Evolutionary conservation across 2,113 vertebrate genomes (phyloP).

Genomic region (Dunckerocampus dactyliophorus): DNA sequence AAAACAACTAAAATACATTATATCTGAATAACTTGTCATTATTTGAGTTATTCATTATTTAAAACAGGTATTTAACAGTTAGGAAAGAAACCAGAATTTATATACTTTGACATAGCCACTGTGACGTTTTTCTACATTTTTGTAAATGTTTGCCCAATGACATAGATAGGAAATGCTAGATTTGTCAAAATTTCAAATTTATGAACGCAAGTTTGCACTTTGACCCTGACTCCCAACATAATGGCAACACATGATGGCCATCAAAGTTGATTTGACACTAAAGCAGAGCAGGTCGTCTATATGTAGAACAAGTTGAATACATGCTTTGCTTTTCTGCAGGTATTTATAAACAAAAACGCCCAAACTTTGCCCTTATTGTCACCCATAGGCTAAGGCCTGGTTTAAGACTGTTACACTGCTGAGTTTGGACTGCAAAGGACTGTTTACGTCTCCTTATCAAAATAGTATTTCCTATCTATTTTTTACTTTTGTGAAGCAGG

Average conservation of each 20-base stretch:
- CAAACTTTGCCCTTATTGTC: constrained; percentile 36
- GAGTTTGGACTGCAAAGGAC: constrained; percentile 62
- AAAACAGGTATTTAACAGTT: no score
- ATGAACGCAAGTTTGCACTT: not conserved
- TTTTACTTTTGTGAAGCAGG: constrained; percentile 7
- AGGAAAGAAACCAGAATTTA: no score
- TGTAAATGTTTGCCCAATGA: no score
- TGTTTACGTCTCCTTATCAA: constrained; percentile 38
- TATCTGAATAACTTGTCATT: no score
- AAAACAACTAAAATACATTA: no score
- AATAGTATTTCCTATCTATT: constrained; percentile 4
- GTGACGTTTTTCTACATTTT: no score
- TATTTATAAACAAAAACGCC: constrained; percentile 34
- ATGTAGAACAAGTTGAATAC: constrained; percentile 22
- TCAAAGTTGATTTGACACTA: constrained; percentile 24
- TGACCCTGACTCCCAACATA: not conserved
- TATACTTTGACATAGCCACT: no score
- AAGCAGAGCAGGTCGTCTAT: constrained; percentile 23
- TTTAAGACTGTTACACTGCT: constrained; percentile 68
- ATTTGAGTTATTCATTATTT: no score
- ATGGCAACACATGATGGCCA: constrained; percentile 8
- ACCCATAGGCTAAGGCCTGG: constrained; percentile 48
- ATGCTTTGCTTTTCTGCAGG: constrained; percentile 36
- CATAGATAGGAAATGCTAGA: no score
- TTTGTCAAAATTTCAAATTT: not conserved